A percentile compares a stretch with the other conserved stretches of the same genome.
These are phyloP conservation scores for Penaeus vannamei DNA, from an alignment of 1,140 invertebrate genomes.

Conservation along the genomic window DNA sequence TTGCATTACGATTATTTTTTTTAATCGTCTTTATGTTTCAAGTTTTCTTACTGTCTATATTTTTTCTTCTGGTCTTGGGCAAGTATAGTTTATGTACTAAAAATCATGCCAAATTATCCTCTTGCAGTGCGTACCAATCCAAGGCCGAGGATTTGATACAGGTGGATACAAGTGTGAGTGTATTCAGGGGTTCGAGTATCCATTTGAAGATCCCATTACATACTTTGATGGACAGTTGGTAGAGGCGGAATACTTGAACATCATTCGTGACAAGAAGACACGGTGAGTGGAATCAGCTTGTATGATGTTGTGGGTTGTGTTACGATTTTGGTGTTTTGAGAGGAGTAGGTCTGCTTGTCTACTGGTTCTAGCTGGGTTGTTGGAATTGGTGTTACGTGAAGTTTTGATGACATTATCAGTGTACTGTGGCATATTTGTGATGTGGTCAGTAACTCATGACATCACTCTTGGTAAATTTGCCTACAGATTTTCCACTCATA, in stretches of 20 bases:
- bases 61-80: not conserved
- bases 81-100: not conserved
- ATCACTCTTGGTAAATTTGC: too few species aligned
- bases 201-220: slow-evolving; percentile 93
- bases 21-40: not conserved
- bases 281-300: slow-evolving; percentile 73
- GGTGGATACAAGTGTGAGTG: slow-evolving; percentile 99
- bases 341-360: not conserved
- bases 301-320: not conserved
- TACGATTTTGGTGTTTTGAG: not conserved
- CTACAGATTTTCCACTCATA: too few species aligned
- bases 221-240: slow-evolving; percentile 97
- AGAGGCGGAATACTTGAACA: slow-evolving; percentile 93
- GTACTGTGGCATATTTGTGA: too few species aligned
- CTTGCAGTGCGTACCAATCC: slow-evolving; percentile 92
- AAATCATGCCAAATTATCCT: too few species aligned
- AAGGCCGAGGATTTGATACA: slow-evolving; percentile 89
- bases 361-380: not conserved
- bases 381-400: too few species aligned
- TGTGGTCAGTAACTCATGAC: too few species aligned
- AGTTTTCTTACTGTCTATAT: not conserved
- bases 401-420: too few species aligned
- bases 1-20: not conserved
- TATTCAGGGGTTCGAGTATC: slow-evolving; percentile 96
- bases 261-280: slow-evolving; percentile 83